Evolutionary conservation across 2,113 vertebrate species (phyloP), one percentile per base, ranked within the genome.

Genomic region (Urocynchramus pylzowi): DNA sequence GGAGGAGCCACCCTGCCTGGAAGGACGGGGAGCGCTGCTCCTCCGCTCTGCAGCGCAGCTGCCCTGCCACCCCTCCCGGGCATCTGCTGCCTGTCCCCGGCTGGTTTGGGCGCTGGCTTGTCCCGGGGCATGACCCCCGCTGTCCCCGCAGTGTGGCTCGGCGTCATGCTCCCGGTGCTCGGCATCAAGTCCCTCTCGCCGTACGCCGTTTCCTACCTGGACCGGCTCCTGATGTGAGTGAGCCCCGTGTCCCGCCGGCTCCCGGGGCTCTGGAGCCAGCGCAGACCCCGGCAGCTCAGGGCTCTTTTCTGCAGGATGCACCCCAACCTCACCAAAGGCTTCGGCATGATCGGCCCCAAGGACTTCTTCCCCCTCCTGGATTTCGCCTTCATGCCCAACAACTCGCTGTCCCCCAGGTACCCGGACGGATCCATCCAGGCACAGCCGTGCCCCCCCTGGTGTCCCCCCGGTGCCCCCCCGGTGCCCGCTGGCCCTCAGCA

Each of bases 311-410:
- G 31, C 23, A 99, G 99, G 96, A 97, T 99, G 93, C 98, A 99
- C 95, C 97, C 99, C 26, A 99, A 99, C 96, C 98, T 99, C 87
- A 99, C 99, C 53, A 99, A 99, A 95, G 99, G 99, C 86, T 99
- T 99, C 16, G 99, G 99, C 9, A 98, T 99, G 97, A 98, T 99
- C 53, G 99, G 99, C 33, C 99, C 99, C 15, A 99, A 99, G 96
- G 99, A 99, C 77, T 99, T 99, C 90, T 99, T 99, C 93, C 99
- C 99, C 5, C 97, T 99, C 13, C 97, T 99, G 95, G 99, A 99
- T 97, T 99, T 99, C 7, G 99, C 99, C 87, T 99, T 98, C 96
- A 99, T 99, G 99, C 99, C 99, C 70, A 99, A 99, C 98, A 99
- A 99, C 69, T 99, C 99, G 0, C 98, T 99, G 59, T 95, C 98